Evolutionary conservation across 1,140 invertebrate species (phyloP).

Genomic region (Laupala kohalensis): DNA sequence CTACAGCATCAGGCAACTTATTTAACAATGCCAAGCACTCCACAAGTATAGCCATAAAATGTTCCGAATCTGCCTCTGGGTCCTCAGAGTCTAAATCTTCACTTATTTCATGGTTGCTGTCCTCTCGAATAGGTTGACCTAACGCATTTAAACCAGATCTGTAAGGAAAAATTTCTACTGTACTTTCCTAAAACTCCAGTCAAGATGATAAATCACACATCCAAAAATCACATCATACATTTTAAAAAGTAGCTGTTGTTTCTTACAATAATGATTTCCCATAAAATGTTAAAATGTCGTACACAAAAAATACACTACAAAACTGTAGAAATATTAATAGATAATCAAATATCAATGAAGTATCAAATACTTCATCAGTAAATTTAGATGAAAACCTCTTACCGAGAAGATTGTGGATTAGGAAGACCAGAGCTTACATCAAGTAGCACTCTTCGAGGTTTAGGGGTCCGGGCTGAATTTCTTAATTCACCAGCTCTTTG

Average conservation of each 20-base stretch:
- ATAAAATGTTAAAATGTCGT: too few relatives aligned
- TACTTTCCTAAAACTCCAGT: too few relatives aligned
- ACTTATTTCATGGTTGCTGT: constrained; percentile 27
- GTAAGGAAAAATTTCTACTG: too few relatives aligned
- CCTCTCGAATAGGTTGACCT: neutral
- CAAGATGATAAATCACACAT: too few relatives aligned
- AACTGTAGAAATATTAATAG: neutral
- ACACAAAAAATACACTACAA: too few relatives aligned
- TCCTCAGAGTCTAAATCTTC: constrained; percentile 48
- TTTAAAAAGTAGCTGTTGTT: too few relatives aligned
- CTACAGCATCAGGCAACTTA: constrained; percentile 70
- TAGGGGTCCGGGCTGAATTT: constrained; percentile 27
- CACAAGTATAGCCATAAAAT: constrained; percentile 68
- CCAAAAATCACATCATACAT: too few relatives aligned
- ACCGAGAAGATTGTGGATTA: constrained; percentile 18
- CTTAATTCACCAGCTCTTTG: constrained; percentile 37
- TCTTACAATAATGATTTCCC: too few relatives aligned
- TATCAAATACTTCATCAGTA: neutral
- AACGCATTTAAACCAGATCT: neutral
- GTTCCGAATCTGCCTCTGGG: constrained; percentile 51
- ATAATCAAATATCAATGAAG: neutral
- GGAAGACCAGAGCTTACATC: constrained; percentile 21
- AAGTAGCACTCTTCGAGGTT: constrained; percentile 23
- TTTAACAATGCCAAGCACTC: constrained; percentile 75
- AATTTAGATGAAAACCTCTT: neutral